These are phyloP conservation scores for Scopus umbretta DNA, from an alignment of 2,113 vertebrate genomes.

Conservation along the genomic window DNA sequence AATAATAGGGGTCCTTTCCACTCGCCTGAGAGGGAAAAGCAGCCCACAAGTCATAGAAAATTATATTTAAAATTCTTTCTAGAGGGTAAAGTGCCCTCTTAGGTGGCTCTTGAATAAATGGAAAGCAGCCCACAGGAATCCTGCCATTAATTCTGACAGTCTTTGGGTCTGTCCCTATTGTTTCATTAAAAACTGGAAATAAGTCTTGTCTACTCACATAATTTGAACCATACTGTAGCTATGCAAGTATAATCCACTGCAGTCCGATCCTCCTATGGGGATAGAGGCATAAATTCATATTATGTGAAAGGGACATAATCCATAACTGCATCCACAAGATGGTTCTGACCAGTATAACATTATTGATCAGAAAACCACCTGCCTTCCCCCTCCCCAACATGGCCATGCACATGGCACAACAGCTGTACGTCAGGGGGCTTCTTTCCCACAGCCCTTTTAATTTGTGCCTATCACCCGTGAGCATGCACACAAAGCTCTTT, in stretches of 20 bases:
- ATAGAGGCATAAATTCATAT: conserved; percentile 29
- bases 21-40: not conserved
- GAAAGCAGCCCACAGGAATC: not conserved
- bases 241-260: conserved; percentile 7
- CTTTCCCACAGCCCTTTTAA: conserved; percentile 55
- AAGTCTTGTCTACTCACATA: conserved; percentile 19
- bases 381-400: not conserved
- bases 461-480: conserved; percentile 5
- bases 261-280: not conserved
- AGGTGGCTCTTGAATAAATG: conserved; percentile 14
- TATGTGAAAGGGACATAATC: conserved; percentile 11
- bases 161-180: conserved; percentile 16
- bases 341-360: not conserved
- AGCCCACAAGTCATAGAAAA: not conserved
- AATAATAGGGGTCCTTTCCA: not conserved
- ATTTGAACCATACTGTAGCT: conserved; percentile 51
- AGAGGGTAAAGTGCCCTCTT: not conserved
- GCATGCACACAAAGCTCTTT: conserved; percentile 43
- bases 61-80: conserved; percentile 6
- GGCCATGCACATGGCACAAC: conserved; percentile 15
- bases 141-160: not conserved
- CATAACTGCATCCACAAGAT: not conserved
- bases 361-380: conserved; percentile 59
- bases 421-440: not conserved
- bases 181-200: conserved; percentile 52